Evolutionary conservation across 2,113 vertebrate genomes (phyloP), one percentile per base, ranked within the genome.

Genomic region (Prinia subflava): DNA sequence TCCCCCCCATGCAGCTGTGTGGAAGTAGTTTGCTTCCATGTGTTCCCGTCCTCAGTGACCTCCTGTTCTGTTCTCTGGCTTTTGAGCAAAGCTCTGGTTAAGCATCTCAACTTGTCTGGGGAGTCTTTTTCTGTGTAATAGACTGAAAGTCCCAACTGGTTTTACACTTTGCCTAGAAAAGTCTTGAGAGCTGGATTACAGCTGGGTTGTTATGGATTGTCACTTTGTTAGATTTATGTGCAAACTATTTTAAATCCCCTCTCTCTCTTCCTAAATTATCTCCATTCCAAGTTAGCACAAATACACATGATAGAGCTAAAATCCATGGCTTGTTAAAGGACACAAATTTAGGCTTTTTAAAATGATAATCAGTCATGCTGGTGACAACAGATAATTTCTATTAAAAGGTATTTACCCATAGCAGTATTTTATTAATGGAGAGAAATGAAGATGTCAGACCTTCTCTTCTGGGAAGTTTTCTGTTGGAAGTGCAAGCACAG

Each of bases 11-110:
- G 10, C 28, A 60, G 55, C 39, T 87, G 33, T 33, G 53, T 33
- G 33, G 82, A n/a, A 79, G 41, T 15, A 25, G 10, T 65, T 75
- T 64, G 24, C 10, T 87, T 84, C 39, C 10, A 1, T 41, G 12
- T 28, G 20, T 73, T 55, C 18, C 11, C 2, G 2, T 31, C 10
- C 79, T 68, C 22, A 31, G 31, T 0, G 0, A 21, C 11, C 15
- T 69, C 37, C 5, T 10, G 2, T 73, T 86, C 50, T 73, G 33
- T 27, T 81, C 7, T 69, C 64, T 83, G 68, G 46, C 27, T 47
- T 87, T 56, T 33, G 28, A 73, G 69, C 11, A 46, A 78, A 59
- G 23, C 41, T 65, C 41, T 77, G 46, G 25, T 33, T 23, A 59
- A 75, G 47, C 21, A 37, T 20, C 65, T 64, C 50, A 20, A 5